Percentiles rank a stretch among this genome's conserved stretches.
These are phyloP conservation scores for Ceratoteleas bidentatus DNA, from an alignment of 1,140 invertebrate genomes.

Conservation along the genomic window DNA sequence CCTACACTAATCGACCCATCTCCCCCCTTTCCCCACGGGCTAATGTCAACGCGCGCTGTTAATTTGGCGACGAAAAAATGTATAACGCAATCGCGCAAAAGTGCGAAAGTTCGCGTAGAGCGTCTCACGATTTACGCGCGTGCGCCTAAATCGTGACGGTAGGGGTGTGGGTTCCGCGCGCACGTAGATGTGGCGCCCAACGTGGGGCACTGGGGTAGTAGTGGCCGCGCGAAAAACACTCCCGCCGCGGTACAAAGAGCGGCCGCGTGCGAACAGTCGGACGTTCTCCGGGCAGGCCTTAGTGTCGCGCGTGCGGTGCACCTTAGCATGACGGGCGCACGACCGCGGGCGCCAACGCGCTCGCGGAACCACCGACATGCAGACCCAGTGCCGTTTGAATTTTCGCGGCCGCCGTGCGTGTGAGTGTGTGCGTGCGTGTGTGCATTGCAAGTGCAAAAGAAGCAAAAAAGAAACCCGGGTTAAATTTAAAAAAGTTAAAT, in stretches of 20 bases:
- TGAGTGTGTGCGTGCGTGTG: background rate
- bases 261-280: constrained; percentile 47
- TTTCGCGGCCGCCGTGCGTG: constrained; percentile 27
- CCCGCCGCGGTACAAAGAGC: constrained; percentile 61
- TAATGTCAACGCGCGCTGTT: too few species aligned
- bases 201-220: constrained; percentile 61
- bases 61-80: too few species aligned
- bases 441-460: too few species aligned
- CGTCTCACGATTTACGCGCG: too few species aligned
- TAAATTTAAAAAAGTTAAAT: background rate
- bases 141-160: too few species aligned
- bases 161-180: too few species aligned
- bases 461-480: too few species aligned
- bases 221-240: constrained; percentile 60
- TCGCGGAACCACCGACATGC: constrained; percentile 41
- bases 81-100: too few species aligned
- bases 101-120: too few species aligned
- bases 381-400: constrained; percentile 28
- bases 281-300: constrained; percentile 18
- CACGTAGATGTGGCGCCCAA: constrained; percentile 36
- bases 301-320: constrained; percentile 37
- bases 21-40: too few species aligned
- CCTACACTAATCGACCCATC: too few species aligned
- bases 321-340: constrained; percentile 36
- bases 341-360: constrained; percentile 46